Evolutionary conservation across 2,797 vertebrate species (phyloP), one percentile per base, ranked within the genome.

Genomic region (Cossypha niveicapilla): DNA sequence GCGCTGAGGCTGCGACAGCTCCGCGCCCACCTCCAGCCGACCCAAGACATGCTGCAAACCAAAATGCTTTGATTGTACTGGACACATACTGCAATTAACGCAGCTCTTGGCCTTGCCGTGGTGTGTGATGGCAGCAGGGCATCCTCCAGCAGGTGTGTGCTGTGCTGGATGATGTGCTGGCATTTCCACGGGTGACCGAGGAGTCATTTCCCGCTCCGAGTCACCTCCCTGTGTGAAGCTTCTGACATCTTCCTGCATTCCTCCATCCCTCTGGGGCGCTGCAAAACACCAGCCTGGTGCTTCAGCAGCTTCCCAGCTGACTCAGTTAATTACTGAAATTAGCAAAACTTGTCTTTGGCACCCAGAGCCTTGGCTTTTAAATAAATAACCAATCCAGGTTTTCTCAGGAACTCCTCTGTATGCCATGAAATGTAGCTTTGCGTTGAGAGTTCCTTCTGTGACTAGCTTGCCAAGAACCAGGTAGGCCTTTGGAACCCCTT

Each of bases 371-470:
- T 50, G 74, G 73, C 80, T 79, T 81, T 84, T 66, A 60, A 70
- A 72, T 66, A 62, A 75, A 78, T 42, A 75, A 10, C 18, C 34
- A 1, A 13, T 1, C 11, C 14, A 13, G 42, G 23, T 19, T 75
- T 84, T 13, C 32, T 66, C 17, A 6, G 27, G 27, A 18, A 30
- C 11, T 25, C 19, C 11, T 27, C 1, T 18, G 42, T 45, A 53
- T 18, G 21, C 21, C 0, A 0, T 30, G 47, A 72, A 66, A 41
- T 0, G 0, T 1, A 13, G 42, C 6, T 10, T 47, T 0, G 0
- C 32, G 0, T 16, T 37, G 21, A 15, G 67, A 56, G 19, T 37
- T 34, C 11, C 39, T 58, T 30, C 44, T 22, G 60, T 4, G 37
- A 22, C 6, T 34, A 66, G 19, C 24, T 39, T 66, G n/a, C 81